Conservation (phyloP, 2,113 vertebrate species). For the Leptosomus discolor region DNA sequence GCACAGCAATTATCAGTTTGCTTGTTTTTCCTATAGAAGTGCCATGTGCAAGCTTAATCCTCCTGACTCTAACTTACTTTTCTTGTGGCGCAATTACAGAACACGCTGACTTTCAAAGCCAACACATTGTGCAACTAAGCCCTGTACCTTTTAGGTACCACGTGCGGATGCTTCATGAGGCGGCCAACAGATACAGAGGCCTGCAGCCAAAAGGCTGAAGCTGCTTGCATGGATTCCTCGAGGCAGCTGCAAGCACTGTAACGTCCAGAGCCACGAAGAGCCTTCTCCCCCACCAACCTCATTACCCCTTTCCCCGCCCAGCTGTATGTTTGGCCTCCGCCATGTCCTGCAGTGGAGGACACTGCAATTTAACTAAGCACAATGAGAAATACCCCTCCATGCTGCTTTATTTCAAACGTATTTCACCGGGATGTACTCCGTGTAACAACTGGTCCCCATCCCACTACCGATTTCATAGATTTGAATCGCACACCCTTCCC, state of each 20-base stretch:
- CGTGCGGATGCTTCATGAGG: not conserved
- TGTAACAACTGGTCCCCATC: too few species aligned
- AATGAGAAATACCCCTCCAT: rapidly evolving
- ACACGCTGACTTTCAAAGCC: not conserved
- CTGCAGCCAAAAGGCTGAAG: not conserved
- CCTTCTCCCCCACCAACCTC: not conserved
- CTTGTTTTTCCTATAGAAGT: not conserved
- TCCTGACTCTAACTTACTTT: not conserved
- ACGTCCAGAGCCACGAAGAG: not conserved
- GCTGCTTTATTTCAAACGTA: not conserved
- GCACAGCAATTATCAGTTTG: not conserved
- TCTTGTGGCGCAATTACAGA: not conserved
- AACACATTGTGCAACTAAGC: not conserved
- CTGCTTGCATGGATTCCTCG: not conserved
- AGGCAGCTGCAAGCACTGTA: not conserved
- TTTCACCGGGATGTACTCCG: not conserved
- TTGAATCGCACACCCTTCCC: rapidly evolving
- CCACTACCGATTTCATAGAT: not conserved
- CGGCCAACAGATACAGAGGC: not conserved
- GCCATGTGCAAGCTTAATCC: not conserved
- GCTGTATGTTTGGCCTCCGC: not conserved
- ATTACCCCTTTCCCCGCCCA: not conserved
- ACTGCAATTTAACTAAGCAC: not conserved
- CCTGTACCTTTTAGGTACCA: not conserved
- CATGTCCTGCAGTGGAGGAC: not conserved